Conservation (phyloP, 2,888 invertebrate genomes). For the Chouioia cunea region DNA sequence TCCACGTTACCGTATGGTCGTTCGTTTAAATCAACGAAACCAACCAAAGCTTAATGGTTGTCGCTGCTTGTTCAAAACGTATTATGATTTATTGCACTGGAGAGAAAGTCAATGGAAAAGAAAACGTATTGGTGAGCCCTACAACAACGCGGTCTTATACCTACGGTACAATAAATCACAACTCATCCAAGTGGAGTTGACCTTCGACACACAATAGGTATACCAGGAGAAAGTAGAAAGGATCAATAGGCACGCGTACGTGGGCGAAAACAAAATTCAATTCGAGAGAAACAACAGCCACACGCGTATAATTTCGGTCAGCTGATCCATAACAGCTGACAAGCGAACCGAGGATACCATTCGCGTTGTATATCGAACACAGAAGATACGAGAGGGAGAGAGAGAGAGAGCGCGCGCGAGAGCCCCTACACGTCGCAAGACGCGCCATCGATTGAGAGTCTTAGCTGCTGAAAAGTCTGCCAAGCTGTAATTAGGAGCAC, state of each 20-base stretch:
- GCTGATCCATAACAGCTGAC: conserved; percentile 18
- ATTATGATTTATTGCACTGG: too few relatives aligned
- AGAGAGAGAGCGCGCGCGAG: not conserved
- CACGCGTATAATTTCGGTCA: conserved; percentile 7
- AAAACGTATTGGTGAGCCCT: too few relatives aligned
- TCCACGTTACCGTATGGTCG: too few relatives aligned
- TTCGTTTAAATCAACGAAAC: too few relatives aligned
- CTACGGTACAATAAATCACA: conserved; percentile 18
- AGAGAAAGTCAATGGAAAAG: too few relatives aligned
- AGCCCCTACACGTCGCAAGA: not conserved
- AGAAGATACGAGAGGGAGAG: conserved; percentile 1
- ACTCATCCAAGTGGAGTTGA: not conserved
- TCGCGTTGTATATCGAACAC: too few relatives aligned
- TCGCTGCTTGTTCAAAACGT: too few relatives aligned
- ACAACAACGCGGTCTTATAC: too few relatives aligned
- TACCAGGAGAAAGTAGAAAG: conserved; percentile 34
- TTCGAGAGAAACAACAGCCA: not conserved
- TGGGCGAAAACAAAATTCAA: not conserved
- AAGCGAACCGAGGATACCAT: too few relatives aligned
- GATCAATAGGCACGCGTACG: not conserved
- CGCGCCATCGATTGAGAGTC: conserved; percentile 50
- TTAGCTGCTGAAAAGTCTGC: conserved; percentile 54
- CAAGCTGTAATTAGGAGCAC: conserved; percentile 63
- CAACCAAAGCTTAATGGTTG: too few relatives aligned
- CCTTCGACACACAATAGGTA: conserved; percentile 4